Evolutionary conservation across 1,140 invertebrate genomes (phyloP).

Genomic region (Bombus ignitus): DNA sequence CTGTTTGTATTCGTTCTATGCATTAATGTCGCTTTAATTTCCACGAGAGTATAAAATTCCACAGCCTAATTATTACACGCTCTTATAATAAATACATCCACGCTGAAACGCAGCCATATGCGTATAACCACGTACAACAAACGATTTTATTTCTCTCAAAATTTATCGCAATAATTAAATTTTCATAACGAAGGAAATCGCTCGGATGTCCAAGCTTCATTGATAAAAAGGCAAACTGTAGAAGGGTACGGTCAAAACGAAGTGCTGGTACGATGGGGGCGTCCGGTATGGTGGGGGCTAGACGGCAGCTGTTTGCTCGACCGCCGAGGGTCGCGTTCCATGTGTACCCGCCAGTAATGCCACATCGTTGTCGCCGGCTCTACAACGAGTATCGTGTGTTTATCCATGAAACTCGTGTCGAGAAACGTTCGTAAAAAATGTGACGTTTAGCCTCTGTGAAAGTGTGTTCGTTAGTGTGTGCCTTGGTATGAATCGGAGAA

Average conservation of each 20-base stretch:
- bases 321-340: conserved; percentile 58
- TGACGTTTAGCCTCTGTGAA: neutral
- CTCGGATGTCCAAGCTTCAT: neutral
- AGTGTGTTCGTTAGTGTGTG: neutral
- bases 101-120: no score
- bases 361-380: conserved; percentile 45
- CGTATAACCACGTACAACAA: neutral
- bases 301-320: conserved; percentile 70
- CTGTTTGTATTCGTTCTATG: no score
- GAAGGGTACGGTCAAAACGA: conserved; percentile 15
- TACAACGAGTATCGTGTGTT: neutral
- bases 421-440: conserved; percentile 3
- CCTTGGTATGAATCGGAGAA: neutral
- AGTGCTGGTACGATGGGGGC: conserved; percentile 34
- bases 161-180: neutral
- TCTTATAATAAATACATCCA: no score
- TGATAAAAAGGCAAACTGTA: conserved; percentile 5
- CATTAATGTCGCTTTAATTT: no score
- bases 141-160: neutral
- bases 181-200: neutral
- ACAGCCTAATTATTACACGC: no score
- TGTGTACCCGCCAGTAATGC: conserved; percentile 68
- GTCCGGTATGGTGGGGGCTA: conserved; percentile 58
- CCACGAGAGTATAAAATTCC: no score
- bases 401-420: neutral